phyloP scores from a whole-genome alignment of 1,140 invertebrate genomes.

The Papilio glaucus region DNA sequence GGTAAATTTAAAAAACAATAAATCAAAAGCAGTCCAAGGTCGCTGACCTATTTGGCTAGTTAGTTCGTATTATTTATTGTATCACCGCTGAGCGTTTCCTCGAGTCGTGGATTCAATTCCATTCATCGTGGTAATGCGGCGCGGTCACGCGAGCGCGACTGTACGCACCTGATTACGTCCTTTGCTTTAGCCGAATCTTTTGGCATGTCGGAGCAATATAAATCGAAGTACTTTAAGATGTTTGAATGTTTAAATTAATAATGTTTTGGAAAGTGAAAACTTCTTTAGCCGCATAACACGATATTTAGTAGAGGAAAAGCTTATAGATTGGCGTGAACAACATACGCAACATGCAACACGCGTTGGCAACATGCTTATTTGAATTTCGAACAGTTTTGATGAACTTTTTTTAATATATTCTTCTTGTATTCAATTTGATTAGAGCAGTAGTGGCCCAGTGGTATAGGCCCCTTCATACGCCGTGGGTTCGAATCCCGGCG shows the following conservation, averaged over 20 bases:
- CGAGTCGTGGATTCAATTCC: conserved; percentile 58
- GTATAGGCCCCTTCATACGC: too few relatives aligned
- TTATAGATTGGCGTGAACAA: too few relatives aligned
- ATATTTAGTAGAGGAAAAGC: too few relatives aligned
- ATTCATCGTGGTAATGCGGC: conserved; percentile 64
- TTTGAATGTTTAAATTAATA: background rate
- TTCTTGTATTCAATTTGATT: too few relatives aligned
- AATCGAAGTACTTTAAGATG: background rate
- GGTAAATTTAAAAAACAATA: background rate
- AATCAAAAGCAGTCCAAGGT: background rate
- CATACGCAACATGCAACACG: too few relatives aligned
- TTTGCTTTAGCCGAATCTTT: background rate
- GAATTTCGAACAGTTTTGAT: too few relatives aligned
- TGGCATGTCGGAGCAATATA: conserved; percentile 16
- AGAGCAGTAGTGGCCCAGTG: too few relatives aligned
- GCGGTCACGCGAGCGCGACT: conserved; percentile 59
- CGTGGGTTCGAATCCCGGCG: too few relatives aligned
- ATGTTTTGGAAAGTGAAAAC: too few relatives aligned
- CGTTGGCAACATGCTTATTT: too few relatives aligned
- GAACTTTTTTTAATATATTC: too few relatives aligned
- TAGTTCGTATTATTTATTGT: conserved; percentile 64
- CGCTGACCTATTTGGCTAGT: conserved; percentile 40
- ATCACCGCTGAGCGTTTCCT: conserved; percentile 47
- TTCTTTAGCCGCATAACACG: too few relatives aligned
- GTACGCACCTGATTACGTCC: conserved; percentile 40